Conservation (phyloP, 2,888 invertebrate species). For the Cristatella mucedo region DNA sequence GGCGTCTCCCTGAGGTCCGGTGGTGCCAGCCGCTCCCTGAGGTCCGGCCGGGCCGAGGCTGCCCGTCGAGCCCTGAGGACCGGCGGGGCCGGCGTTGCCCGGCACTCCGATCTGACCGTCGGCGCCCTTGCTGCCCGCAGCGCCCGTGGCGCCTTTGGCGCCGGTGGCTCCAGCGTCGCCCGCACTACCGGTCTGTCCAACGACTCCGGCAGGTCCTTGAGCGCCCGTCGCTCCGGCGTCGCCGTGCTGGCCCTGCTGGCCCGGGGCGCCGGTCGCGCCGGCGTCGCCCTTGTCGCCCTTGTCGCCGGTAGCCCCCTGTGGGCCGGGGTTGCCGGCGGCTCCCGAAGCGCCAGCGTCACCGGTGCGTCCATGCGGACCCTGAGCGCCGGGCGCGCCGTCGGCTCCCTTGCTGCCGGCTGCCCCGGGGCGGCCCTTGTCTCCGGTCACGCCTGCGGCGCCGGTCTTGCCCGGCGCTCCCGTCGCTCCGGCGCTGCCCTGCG, state of each 20-base stretch:
- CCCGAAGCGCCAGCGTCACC: slow-evolving; percentile 12
- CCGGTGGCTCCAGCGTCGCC: slow-evolving; percentile 11
- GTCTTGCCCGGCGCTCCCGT: slow-evolving; percentile 4
- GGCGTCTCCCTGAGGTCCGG: neutral
- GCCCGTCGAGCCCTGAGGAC: slow-evolving; percentile 6
- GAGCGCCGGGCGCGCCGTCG: slow-evolving; percentile 10
- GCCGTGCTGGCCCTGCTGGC: neutral
- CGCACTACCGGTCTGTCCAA: slow-evolving; percentile 4
- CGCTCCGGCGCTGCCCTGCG: neutral
- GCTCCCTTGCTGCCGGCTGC: slow-evolving; percentile 9
- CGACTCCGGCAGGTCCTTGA: neutral
- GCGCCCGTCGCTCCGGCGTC: neutral
- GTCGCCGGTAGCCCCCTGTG: slow-evolving; percentile 3
- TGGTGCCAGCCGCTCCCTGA: neutral
- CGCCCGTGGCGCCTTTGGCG: slow-evolving; percentile 13
- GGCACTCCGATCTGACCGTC: neutral
- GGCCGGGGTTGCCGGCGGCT: slow-evolving; percentile 11
- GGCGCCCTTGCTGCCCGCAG: slow-evolving; percentile 12
- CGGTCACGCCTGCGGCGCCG: slow-evolving; percentile 5
- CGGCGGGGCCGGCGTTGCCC: slow-evolving; percentile 8
- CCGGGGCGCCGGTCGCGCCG: neutral
- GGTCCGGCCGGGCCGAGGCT: slow-evolving; percentile 5
- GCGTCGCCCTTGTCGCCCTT: slow-evolving; percentile 1
- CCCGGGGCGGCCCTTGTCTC: slow-evolving; percentile 5
- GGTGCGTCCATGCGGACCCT: slow-evolving; percentile 4